These are phyloP conservation scores for Drosophila rellima DNA, from an alignment of 2,888 invertebrate species.

Conservation along the genomic window DNA sequence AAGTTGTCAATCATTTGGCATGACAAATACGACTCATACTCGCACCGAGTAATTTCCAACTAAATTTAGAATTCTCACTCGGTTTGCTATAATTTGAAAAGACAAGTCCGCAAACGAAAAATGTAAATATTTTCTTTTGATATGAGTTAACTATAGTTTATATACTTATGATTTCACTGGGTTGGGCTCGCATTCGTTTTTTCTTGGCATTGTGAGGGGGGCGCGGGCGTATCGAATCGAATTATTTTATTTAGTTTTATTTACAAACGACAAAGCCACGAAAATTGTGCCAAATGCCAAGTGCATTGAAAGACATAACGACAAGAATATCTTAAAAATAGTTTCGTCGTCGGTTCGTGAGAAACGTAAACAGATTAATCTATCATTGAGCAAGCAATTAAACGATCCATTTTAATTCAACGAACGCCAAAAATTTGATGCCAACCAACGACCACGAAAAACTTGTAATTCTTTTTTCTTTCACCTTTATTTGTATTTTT, in stretches of 20 bases:
- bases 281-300: constrained; percentile 73
- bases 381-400: constrained; percentile 72
- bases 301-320: constrained; percentile 59
- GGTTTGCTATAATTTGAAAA: constrained; percentile 44
- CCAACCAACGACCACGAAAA: constrained; percentile 27
- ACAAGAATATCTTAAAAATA: constrained; percentile 45
- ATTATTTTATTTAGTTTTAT: constrained; percentile 23
- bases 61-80: constrained; percentile 54
- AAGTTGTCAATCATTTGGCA: constrained; percentile 43
- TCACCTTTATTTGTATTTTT: too few relatives aligned
- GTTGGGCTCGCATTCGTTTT: constrained; percentile 16
- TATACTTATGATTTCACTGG: constrained; percentile 10
- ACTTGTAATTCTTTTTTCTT: neutral
- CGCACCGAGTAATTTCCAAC: constrained; percentile 38
- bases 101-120: constrained; percentile 30
- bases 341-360: constrained; percentile 28
- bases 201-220: constrained; percentile 22
- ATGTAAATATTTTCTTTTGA: constrained; percentile 34
- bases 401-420: constrained; percentile 72
- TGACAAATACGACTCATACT: constrained; percentile 26
- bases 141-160: constrained; percentile 32
- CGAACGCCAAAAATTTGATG: constrained; percentile 49
- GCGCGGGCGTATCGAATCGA: constrained; percentile 46
- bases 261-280: constrained; percentile 31
- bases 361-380: constrained; percentile 69